phyloP scores from a whole-genome alignment of 2,888 invertebrate species.

The Hofmannophila pseudospretella region DNA sequence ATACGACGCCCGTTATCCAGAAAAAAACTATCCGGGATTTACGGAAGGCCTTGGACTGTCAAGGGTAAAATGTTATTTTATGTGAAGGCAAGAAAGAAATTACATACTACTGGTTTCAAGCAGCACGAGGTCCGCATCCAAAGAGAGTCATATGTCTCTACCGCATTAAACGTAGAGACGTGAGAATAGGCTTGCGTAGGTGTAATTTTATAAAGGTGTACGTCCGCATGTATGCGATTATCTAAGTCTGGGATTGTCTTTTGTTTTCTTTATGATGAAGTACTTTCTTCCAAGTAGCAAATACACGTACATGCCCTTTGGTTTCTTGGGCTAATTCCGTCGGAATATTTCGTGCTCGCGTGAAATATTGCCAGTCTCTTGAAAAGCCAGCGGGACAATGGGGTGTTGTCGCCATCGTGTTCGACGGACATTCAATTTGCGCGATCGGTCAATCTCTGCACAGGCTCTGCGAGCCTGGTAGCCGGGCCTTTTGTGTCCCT shows the following conservation, averaged over 20 bases:
- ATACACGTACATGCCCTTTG: conserved; percentile 20
- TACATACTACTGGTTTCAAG: background rate
- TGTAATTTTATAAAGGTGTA: too few species aligned
- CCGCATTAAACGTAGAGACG: too few species aligned
- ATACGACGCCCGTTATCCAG: conserved; percentile 3
- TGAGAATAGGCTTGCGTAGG: too few species aligned
- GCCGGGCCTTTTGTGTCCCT: conserved; percentile 48
- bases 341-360: conserved; percentile 36
- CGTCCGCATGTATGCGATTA: background rate
- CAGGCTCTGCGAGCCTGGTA: conserved; percentile 53
- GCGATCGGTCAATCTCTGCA: conserved; percentile 66
- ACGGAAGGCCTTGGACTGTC: background rate
- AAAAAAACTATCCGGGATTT: conserved; percentile 5
- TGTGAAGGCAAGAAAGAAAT: too few species aligned
- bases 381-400: conserved; percentile 56
- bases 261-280: too few species aligned
- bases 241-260: too few species aligned
- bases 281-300: too few species aligned
- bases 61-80: too few species aligned
- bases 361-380: conserved; percentile 59
- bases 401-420: conserved; percentile 49
- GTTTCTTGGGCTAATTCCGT: conserved; percentile 21
- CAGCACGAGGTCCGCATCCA: too few species aligned
- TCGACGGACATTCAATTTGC: conserved; percentile 69
- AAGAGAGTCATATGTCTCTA: too few species aligned